These are phyloP conservation scores for Caenorhabditis sp. DNA, from an alignment of 2,888 invertebrate species.

Conservation along the genomic window DNA sequence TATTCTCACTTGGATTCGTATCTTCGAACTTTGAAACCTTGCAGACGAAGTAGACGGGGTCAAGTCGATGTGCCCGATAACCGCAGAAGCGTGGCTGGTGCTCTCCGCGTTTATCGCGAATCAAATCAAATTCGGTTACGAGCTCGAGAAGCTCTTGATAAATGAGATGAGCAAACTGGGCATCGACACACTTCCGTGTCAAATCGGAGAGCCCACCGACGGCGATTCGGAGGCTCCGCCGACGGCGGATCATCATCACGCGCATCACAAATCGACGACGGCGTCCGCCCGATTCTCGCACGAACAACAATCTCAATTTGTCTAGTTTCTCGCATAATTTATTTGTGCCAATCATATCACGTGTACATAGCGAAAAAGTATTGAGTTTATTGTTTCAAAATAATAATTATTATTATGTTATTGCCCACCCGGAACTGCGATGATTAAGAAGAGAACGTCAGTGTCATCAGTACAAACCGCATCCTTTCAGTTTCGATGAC, in stretches of 20 bases:
- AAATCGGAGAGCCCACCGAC: slow-evolving; percentile 44
- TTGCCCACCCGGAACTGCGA: slow-evolving; percentile 21
- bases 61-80: slow-evolving; percentile 63
- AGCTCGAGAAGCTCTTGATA: slow-evolving; percentile 61
- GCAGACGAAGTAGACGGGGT: slow-evolving; percentile 39
- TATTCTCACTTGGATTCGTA: background rate
- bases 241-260: slow-evolving; percentile 12
- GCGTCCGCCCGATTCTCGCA: slow-evolving; percentile 16
- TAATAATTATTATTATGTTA: slow-evolving; percentile 18
- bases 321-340: background rate
- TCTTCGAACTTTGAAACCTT: background rate
- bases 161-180: slow-evolving; percentile 66
- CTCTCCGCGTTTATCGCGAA: slow-evolving; percentile 66
- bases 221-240: slow-evolving; percentile 6
- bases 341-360: slow-evolving; percentile 34
- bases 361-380: slow-evolving; percentile 47
- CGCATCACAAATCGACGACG: slow-evolving; percentile 13
- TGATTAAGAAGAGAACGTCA: background rate
- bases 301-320: slow-evolving; percentile 51
- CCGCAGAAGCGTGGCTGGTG: slow-evolving; percentile 66
- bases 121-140: slow-evolving; percentile 67
- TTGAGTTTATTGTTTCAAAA: too few species aligned
- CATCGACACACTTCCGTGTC: slow-evolving; percentile 61
- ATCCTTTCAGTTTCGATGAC: slow-evolving; percentile 78
- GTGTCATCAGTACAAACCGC: slow-evolving; percentile 73